These are phyloP conservation scores for Gonioctena quinquepunctata DNA, from an alignment of 1,140 invertebrate species.

Conservation along the genomic window DNA sequence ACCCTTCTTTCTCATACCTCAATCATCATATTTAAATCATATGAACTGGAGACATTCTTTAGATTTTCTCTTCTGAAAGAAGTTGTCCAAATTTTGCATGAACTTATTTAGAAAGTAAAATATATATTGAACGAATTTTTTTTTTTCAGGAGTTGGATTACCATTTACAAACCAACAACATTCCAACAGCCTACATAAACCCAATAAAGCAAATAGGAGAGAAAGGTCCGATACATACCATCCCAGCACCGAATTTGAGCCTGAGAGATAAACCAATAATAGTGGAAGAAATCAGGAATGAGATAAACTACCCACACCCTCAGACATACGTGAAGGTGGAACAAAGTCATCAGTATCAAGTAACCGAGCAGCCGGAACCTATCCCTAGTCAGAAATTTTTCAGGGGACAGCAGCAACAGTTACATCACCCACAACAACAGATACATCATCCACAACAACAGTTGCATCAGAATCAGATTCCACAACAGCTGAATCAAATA, in stretches of 20 bases:
- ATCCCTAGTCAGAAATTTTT: not conserved
- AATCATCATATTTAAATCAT: no score
- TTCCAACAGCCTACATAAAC: slow-evolving; percentile 38
- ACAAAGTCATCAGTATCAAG: slow-evolving; percentile 54
- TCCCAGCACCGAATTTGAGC: slow-evolving; percentile 79
- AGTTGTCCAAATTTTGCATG: no score
- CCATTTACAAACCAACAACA: slow-evolving; percentile 50
- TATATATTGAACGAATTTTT: not conserved
- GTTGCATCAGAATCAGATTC: slow-evolving; percentile 29
- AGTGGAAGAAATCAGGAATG: slow-evolving; percentile 29
- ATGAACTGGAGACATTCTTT: no score
- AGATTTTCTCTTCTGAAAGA: no score
- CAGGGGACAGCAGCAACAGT: slow-evolving; percentile 6
- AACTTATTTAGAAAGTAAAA: not conserved
- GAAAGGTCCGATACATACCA: slow-evolving; percentile 78
- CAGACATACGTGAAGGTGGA: slow-evolving; percentile 16
- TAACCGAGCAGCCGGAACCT: slow-evolving; percentile 49
- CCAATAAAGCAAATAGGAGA: slow-evolving; percentile 57
- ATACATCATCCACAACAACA: slow-evolving; percentile 25
- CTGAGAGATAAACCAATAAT: slow-evolving; percentile 43
- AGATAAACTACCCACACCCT: slow-evolving; percentile 27
- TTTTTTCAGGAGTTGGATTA: slow-evolving; percentile 42
- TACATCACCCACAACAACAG: slow-evolving; percentile 9
- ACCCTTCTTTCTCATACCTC: no score
- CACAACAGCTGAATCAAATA: not conserved